These are phyloP conservation scores for Struthidea cinerea DNA, from an alignment of 2,113 vertebrate species.

Conservation along the genomic window DNA sequence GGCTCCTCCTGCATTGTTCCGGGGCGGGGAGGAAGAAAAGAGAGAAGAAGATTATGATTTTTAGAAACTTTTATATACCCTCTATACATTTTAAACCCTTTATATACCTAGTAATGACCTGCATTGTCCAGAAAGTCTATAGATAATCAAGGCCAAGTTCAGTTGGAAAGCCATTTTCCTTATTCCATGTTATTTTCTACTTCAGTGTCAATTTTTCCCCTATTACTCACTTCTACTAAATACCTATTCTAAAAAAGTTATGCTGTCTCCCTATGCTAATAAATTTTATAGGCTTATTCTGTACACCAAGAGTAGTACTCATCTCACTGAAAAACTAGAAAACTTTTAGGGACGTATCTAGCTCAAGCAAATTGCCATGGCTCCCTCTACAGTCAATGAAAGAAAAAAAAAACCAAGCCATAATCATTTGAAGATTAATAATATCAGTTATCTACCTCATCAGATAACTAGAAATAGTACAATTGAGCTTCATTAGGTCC, in stretches of 20 bases:
- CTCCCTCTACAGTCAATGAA: slow-evolving; percentile 7
- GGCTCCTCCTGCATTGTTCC: background rate
- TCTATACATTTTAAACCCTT: background rate
- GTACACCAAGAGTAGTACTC: background rate
- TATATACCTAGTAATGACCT: background rate
- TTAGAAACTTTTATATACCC: accelerated
- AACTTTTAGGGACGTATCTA: background rate
- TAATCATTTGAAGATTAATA: background rate
- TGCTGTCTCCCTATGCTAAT: background rate
- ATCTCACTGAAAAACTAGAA: background rate
- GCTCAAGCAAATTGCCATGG: background rate
- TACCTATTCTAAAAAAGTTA: background rate
- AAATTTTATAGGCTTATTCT: background rate
- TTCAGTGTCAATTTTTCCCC: background rate
- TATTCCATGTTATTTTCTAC: background rate
- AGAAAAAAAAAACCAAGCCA: background rate
- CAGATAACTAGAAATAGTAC: background rate
- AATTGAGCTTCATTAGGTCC: background rate
- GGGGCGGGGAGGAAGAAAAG: background rate
- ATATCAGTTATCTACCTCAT: background rate
- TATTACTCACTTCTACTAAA: background rate
- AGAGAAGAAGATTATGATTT: background rate
- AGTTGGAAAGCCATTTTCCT: background rate
- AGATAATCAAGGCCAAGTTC: background rate
- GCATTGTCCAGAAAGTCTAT: background rate